phyloP scores from a whole-genome alignment of 2,113 vertebrate species.

The Hydrochoerus hydrochaeris region DNA sequence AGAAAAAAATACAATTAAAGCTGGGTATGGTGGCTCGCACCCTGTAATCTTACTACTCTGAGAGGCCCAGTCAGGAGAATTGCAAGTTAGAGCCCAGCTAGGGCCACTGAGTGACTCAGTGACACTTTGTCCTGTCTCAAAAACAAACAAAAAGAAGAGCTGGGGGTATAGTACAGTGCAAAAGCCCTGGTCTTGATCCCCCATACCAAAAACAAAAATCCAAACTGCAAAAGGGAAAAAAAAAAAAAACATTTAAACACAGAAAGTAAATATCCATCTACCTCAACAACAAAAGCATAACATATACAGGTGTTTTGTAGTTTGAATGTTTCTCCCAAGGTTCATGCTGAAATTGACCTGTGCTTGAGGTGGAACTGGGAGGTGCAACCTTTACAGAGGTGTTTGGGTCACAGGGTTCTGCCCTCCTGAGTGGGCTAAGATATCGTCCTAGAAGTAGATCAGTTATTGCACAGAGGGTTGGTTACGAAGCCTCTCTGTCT shows the following conservation, averaged over 20 bases:
- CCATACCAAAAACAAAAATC: background rate
- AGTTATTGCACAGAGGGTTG: background rate
- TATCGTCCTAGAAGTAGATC: background rate
- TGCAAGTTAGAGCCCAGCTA: background rate
- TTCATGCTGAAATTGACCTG: background rate
- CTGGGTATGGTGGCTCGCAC: background rate
- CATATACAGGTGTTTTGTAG: background rate
- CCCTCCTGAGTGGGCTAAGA: background rate
- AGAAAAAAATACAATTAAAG: background rate
- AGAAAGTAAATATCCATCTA: background rate
- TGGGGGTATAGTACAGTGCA: background rate
- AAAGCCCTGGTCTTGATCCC: background rate
- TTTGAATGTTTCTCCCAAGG: background rate
- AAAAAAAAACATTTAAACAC: background rate
- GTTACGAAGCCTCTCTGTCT: background rate
- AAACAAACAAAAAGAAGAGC: background rate
- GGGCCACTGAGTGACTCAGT: background rate
- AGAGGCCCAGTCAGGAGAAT: background rate
- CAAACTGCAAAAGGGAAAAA: background rate
- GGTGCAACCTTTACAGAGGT: background rate
- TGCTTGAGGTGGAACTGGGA: background rate
- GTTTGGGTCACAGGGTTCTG: no score
- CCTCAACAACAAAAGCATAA: background rate
- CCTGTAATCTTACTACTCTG: background rate
- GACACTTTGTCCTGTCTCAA: background rate